Conservation (phyloP, 2,113 vertebrate species). For the Alligator sinensis region DNA sequence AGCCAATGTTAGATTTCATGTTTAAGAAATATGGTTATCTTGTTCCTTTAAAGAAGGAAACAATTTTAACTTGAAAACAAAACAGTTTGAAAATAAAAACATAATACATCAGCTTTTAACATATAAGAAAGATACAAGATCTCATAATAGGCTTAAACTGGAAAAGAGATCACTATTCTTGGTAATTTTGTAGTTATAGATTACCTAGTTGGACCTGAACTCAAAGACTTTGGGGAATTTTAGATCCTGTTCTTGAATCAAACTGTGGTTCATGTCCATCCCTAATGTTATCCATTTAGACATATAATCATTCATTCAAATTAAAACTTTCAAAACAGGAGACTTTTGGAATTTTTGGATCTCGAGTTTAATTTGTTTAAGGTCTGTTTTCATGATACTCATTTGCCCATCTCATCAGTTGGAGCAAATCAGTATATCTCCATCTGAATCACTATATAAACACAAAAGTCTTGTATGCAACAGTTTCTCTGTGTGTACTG, state of each 20-base stretch:
- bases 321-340: background rate
- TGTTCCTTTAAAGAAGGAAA: conserved; percentile 36
- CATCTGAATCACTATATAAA: background rate
- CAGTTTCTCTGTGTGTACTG: background rate
- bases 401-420: background rate
- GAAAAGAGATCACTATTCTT: background rate
- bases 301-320: background rate
- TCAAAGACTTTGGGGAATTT: background rate
- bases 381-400: background rate
- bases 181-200: background rate
- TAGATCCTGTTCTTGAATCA: background rate
- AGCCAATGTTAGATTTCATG: conserved; percentile 56
- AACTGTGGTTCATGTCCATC: background rate
- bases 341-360: background rate
- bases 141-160: conserved; percentile 59
- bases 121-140: conserved; percentile 36
- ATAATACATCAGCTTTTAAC: too few species aligned
- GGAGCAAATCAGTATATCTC: background rate
- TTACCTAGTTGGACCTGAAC: background rate
- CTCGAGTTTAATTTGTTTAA: background rate
- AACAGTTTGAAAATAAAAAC: too few species aligned
- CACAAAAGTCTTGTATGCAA: background rate
- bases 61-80: too few species aligned
- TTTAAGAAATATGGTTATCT: conserved; percentile 49
- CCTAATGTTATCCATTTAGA: background rate